Evolutionary conservation across 1,140 invertebrate genomes (phyloP).

Genomic region (Ylistrum balloti): DNA sequence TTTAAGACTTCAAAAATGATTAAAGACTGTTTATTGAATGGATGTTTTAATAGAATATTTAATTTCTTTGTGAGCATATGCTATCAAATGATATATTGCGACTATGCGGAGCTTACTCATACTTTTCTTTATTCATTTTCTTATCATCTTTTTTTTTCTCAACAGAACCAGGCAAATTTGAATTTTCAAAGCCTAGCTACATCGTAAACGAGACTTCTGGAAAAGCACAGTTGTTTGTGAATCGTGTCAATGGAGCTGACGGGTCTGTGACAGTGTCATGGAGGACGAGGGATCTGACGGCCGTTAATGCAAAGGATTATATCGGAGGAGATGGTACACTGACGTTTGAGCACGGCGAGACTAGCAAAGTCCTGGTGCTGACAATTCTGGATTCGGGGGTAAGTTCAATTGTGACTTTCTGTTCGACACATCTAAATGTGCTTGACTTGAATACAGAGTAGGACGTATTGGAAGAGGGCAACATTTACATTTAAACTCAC

Average conservation of each 20-base stretch:
- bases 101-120: no score
- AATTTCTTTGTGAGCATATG: no score
- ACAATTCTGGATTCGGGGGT: constrained; percentile 81
- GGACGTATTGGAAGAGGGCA: no score
- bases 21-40: no score
- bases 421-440: no score
- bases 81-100: no score
- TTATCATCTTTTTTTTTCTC: background rate
- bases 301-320: constrained; percentile 85
- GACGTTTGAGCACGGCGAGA: constrained; percentile 86
- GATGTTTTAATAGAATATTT: no score
- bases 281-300: constrained; percentile 86
- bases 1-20: no score
- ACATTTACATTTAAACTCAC: no score
- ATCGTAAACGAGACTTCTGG: constrained; percentile 86
- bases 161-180: constrained; percentile 85
- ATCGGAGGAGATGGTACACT: constrained; percentile 83
- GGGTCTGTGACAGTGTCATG: constrained; percentile 85
- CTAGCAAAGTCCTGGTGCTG: constrained; percentile 84
- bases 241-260: constrained; percentile 85
- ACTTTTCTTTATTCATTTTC: no score
- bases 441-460: no score
- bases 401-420: constrained; percentile 44
- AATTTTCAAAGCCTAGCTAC: constrained; percentile 86
- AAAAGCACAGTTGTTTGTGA: constrained; percentile 84